phyloP scores from a whole-genome alignment of 1,140 invertebrate genomes.

The Drosophila insularis region DNA sequence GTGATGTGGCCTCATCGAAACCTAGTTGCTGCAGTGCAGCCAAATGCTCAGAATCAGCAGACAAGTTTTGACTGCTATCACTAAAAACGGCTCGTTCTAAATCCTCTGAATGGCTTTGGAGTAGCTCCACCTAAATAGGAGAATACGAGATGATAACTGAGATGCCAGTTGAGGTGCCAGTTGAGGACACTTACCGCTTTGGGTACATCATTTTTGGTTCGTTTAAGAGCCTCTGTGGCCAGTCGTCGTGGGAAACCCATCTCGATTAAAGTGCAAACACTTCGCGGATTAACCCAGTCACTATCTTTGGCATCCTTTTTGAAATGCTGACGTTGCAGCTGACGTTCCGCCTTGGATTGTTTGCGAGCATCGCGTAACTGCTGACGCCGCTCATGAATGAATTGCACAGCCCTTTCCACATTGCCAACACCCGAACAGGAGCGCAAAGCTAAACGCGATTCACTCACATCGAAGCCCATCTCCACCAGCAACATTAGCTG shows the following conservation, averaged over 20 bases:
- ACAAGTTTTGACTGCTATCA: neutral
- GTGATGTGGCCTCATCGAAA: conserved; percentile 84
- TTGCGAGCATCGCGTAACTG: conserved; percentile 84
- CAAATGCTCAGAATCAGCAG: conserved; percentile 39
- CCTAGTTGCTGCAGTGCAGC: conserved; percentile 85
- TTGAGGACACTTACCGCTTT: conserved; percentile 84
- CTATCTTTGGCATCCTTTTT: conserved; percentile 53
- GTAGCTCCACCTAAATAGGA: conserved; percentile 59
- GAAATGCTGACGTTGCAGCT: conserved; percentile 78
- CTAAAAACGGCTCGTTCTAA: conserved; percentile 37
- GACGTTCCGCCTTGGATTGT: conserved; percentile 83
- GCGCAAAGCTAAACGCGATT: conserved; percentile 87
- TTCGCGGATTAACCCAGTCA: conserved; percentile 76
- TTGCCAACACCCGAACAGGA: conserved; percentile 85
- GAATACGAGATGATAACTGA: no score
- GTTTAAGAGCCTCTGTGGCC: conserved; percentile 85
- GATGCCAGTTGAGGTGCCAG: neutral
- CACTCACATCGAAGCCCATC: conserved; percentile 85
- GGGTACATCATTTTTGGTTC: conserved; percentile 87
- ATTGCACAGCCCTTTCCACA: conserved; percentile 85
- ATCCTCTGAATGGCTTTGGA: conserved; percentile 48
- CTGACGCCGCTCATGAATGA: conserved; percentile 85
- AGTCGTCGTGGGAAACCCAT: conserved; percentile 87
- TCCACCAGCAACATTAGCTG: conserved; percentile 84
- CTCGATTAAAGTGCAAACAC: conserved; percentile 84